These are phyloP conservation scores for Melieria omissa DNA, from an alignment of 2,888 invertebrate species.

Conservation along the genomic window DNA sequence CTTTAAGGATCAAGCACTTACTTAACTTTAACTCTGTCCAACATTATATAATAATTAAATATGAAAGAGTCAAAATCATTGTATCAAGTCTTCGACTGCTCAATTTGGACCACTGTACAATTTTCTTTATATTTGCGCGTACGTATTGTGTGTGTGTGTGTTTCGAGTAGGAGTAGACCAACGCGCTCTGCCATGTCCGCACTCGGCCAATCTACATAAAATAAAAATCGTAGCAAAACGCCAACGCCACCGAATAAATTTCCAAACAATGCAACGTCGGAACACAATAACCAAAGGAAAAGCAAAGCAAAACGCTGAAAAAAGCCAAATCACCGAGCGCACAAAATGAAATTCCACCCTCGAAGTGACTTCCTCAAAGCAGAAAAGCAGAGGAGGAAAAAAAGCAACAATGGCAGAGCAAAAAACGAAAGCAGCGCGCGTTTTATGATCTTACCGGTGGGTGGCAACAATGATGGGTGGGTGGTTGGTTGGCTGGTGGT, in stretches of 20 bases:
- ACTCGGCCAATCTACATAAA: constrained; percentile 46
- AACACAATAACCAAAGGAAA: constrained; percentile 9
- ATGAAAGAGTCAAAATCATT: too few species aligned
- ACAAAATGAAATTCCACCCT: constrained; percentile 43
- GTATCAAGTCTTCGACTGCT: too few species aligned
- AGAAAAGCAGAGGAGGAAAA: constrained; percentile 24
- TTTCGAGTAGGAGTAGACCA: neutral
- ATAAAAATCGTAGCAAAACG: constrained; percentile 38
- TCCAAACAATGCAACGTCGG: neutral
- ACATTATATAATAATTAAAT: too few species aligned
- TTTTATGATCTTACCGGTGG: constrained; percentile 10
- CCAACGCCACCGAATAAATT: constrained; percentile 20
- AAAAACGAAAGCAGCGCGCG: constrained; percentile 21
- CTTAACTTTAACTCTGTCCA: too few species aligned
- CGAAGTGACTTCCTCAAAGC: constrained; percentile 13
- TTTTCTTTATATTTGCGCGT: neutral
- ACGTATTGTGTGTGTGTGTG: neutral
- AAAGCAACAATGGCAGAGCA: constrained; percentile 6
- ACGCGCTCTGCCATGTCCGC: constrained; percentile 25
- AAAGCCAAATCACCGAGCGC: constrained; percentile 21
- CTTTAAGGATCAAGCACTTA: too few species aligned
- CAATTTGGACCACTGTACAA: neutral
- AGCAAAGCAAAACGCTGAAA: constrained; percentile 19
- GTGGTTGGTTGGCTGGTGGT: neutral
- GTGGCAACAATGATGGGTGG: neutral